Base-by-base conservation (phyloP, 2,797 vertebrate species). In the Ctenopoma multispine region DNA sequence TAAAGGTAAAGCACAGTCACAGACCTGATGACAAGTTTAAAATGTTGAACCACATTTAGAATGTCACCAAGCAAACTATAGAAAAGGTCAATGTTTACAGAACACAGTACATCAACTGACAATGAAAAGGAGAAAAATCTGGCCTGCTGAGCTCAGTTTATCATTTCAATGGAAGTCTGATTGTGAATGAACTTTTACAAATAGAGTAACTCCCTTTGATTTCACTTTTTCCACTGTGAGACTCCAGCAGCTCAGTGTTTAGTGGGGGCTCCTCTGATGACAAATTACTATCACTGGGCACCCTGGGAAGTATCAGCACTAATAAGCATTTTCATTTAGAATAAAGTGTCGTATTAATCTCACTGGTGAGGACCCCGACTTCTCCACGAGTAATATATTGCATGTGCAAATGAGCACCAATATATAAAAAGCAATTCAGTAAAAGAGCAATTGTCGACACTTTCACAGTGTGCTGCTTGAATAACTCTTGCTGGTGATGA, bases 291-390 rank as follows among this genome's bases (percentile, higher is more conserved):
- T 81, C 55, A 65, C 56, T 5, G 0, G 54, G 72, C 78, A 73
- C 85, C 82, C 78, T 76, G 75, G 83, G 83, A 87, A 59, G 80
- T 74, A 77, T 84, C 82, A 59, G 79, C 70, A 72, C 71, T 88
- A 88, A 89, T 92, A 89, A 93, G 85, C 77, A 80, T 89, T 92
- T 90, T 89, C 85, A 86, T 90, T 92, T 90, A 87, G 88, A 90
- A 83, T 85, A 92, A 93, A 89, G 83, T 77, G 75, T 85, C 79
- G 49, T 85, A 90, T 92, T 91, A 89, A 92, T 93, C 86, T 90
- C 73, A 51, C 46, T 43, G 21, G 47, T 31, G 68, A 70, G 68
- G 62, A 79, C 77, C 75, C 82, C 67, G 51, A 79, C 79, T 65
- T 82, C 75, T 77, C 44, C 53, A 41, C 85, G 75, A 84, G 72